Conservation (phyloP, 2,888 invertebrate species). For the Periphyllus acericola region DNA sequence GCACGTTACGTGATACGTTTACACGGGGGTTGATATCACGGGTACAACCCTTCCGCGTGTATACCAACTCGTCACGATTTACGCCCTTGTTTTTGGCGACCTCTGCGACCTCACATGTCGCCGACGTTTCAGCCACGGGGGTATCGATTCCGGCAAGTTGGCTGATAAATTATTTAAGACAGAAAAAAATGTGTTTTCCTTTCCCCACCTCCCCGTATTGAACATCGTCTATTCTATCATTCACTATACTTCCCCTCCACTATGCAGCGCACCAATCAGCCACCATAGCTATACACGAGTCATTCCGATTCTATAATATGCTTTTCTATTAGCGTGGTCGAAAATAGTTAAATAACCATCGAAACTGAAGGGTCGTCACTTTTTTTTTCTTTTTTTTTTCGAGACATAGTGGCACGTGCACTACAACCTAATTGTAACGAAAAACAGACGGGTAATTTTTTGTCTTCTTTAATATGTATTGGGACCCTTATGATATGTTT, state of each 20-base stretch:
- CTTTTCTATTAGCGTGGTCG: not conserved
- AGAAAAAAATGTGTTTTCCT: not conserved
- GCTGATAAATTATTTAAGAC: conserved; percentile 53
- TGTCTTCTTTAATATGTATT: too few relatives aligned
- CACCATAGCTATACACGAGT: not conserved
- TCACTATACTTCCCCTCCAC: not conserved
- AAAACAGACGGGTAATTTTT: too few relatives aligned
- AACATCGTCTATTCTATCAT: not conserved
- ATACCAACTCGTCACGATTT: conserved; percentile 40
- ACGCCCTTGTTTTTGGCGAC: conserved; percentile 43
- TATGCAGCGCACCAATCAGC: not conserved
- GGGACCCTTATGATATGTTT: too few relatives aligned
- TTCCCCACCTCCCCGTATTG: not conserved
- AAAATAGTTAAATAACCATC: conserved; percentile 24
- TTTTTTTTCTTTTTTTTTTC: not conserved
- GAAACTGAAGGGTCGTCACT: not conserved
- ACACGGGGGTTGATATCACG: not conserved
- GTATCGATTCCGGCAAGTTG: conserved; percentile 34
- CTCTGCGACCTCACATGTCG: conserved; percentile 37
- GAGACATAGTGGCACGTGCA: too few relatives aligned
- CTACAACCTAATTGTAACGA: too few relatives aligned
- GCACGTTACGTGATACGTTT: conserved; percentile 29
- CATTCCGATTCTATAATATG: not conserved
- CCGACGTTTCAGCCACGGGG: not conserved
- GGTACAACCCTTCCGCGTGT: conserved; percentile 8